These are phyloP conservation scores for Pipistrellus pipistrellus DNA, from an alignment of 2,797 vertebrate species.

Conservation along the genomic window DNA sequence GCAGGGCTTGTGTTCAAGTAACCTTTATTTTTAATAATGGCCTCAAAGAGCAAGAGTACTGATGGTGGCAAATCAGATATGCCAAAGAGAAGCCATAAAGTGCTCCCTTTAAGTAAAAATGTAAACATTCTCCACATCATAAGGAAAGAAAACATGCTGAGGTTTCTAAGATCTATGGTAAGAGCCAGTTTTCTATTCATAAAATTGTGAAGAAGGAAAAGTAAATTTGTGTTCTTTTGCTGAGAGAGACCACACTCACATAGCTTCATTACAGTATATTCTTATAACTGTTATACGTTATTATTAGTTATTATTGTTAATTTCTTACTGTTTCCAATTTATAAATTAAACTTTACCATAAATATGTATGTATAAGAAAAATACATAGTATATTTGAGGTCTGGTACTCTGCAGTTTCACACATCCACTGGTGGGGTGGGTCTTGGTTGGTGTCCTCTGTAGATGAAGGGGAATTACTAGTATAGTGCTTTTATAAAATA, in stretches of 20 bases:
- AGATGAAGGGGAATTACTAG: not conserved
- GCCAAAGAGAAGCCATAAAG: not conserved
- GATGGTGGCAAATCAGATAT: not conserved
- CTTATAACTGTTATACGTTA: not conserved
- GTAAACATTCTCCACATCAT: not conserved
- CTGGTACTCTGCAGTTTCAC: not conserved
- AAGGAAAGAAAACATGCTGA: not conserved
- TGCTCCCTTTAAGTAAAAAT: not conserved
- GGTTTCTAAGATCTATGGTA: not conserved
- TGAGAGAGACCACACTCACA: not conserved
- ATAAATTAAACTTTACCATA: not conserved
- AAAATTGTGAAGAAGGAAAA: not conserved
- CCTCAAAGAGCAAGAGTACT: not conserved
- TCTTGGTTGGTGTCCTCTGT: not conserved
- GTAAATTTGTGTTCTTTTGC: not conserved
- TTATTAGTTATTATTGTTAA: not conserved
- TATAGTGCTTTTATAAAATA: not conserved
- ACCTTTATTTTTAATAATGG: not conserved
- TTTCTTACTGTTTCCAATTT: not conserved
- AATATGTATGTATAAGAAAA: not conserved
- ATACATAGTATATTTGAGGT: not conserved
- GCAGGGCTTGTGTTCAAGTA: not conserved
- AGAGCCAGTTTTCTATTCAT: not conserved
- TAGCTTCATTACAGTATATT: not conserved
- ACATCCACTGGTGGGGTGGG: too few relatives aligned